Evolutionary conservation across 2,113 vertebrate species (phyloP).

Genomic region (Murina feae): DNA sequence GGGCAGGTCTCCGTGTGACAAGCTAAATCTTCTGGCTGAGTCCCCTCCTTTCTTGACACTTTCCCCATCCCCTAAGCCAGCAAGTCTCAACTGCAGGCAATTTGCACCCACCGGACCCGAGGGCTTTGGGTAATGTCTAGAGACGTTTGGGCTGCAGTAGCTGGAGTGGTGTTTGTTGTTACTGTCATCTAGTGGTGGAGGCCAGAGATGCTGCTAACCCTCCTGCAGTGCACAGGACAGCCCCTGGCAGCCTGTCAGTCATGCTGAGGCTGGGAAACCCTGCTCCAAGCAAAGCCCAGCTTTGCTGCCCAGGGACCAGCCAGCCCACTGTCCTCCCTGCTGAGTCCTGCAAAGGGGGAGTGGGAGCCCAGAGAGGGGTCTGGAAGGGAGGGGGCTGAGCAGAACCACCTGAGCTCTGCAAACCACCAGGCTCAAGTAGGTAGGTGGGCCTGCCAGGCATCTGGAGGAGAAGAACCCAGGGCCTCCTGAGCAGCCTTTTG

Average conservation of each 20-base stretch:
- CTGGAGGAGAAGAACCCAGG: not conserved
- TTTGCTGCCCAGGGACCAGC: not conserved
- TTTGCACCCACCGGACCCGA: no score
- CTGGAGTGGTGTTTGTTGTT: not conserved
- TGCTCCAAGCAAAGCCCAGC: not conserved
- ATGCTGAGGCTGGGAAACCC: not conserved
- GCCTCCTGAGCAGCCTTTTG: not conserved
- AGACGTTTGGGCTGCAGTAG: not conserved
- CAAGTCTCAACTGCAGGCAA: not conserved
- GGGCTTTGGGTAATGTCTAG: not conserved
- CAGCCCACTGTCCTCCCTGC: not conserved
- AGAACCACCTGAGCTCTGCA: not conserved
- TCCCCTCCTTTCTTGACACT: not conserved
- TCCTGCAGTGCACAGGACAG: not conserved
- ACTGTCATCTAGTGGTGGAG: no score
- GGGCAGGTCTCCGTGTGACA: not conserved
- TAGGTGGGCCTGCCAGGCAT: not conserved
- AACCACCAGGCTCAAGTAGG: not conserved
- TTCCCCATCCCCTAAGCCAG: not conserved
- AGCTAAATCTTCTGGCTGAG: not conserved
- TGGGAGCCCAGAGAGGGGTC: not conserved
- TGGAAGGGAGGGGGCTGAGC: not conserved
- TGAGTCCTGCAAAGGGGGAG: not conserved
- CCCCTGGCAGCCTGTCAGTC: fast-evolving
- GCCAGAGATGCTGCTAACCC: not conserved